Conservation (phyloP, 2,888 invertebrate genomes). For the Baccha elongata region DNA sequence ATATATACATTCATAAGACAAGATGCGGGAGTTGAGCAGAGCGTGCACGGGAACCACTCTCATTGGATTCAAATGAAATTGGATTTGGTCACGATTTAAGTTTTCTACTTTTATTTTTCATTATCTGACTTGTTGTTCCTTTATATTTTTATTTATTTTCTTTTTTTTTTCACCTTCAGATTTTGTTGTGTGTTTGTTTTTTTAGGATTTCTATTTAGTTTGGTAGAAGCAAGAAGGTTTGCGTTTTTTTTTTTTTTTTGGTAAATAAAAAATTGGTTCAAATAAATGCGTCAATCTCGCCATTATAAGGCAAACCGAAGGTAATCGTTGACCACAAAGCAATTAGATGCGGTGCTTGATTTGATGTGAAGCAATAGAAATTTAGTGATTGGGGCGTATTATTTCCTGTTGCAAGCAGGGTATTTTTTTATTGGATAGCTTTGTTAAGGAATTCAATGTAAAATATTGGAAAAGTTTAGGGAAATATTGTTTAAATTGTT, state of each 20-base stretch:
- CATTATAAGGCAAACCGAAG: slow-evolving; percentile 30
- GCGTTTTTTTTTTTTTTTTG: neutral
- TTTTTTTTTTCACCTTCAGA: neutral
- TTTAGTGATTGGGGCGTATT: slow-evolving; percentile 30
- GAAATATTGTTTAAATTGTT: slow-evolving; percentile 17
- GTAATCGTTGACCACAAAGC: slow-evolving; percentile 65
- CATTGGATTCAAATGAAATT: slow-evolving; percentile 58
- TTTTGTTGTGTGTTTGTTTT: slow-evolving; percentile 35
- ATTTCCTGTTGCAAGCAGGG: slow-evolving; percentile 42
- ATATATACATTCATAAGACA: neutral
- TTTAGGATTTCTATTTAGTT: slow-evolving; percentile 38
- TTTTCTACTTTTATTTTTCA: slow-evolving; percentile 71
- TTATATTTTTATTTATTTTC: slow-evolving; percentile 17
- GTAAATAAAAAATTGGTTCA: slow-evolving; percentile 30
- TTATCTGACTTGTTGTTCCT: slow-evolving; percentile 43
- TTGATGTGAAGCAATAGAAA: slow-evolving; percentile 51
- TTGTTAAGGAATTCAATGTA: slow-evolving; percentile 13
- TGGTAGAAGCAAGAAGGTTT: neutral
- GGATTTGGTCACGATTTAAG: slow-evolving; percentile 72
- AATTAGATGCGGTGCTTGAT: slow-evolving; percentile 66
- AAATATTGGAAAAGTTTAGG: slow-evolving; percentile 11
- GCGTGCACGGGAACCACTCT: slow-evolving; percentile 42
- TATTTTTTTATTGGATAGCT: neutral
- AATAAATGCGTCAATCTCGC: slow-evolving; percentile 65
- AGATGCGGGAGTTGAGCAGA: slow-evolving; percentile 47